These are phyloP conservation scores for Pteronura brasiliensis DNA, from an alignment of 2,113 vertebrate species.

Conservation along the genomic window DNA sequence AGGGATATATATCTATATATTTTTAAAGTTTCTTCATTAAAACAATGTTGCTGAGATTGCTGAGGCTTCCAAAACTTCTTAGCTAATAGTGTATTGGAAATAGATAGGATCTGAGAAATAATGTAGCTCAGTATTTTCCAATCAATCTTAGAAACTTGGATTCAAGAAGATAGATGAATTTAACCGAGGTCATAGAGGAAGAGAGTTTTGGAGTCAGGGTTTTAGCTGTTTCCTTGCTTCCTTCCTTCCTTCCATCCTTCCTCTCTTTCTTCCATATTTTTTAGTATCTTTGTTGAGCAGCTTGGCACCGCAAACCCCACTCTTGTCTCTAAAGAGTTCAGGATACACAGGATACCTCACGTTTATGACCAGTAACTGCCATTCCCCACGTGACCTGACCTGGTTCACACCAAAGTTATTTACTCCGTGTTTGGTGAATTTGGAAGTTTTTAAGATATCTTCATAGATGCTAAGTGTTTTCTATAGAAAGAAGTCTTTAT, in stretches of 20 bases:
- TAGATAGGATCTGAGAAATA: neutral
- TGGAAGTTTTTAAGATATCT: neutral
- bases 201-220: neutral
- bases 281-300: neutral
- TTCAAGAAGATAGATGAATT: neutral
- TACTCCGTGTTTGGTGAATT: neutral
- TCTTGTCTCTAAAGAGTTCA: neutral
- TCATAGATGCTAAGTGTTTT: neutral
- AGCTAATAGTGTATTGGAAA: neutral
- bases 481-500: neutral
- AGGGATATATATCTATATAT: neutral
- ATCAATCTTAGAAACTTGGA: neutral
- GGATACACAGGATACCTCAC: rapidly evolving
- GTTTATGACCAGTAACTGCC: neutral
- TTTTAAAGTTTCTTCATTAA: neutral
- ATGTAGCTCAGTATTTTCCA: neutral
- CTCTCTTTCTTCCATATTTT: neutral
- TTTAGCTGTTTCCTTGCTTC: neutral
- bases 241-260: neutral
- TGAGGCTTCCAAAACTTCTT: neutral
- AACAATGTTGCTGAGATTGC: neutral
- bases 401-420: neutral
- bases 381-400: neutral
- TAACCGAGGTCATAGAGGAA: neutral
- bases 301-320: neutral